These are phyloP conservation scores for Dendronephthya gigantea DNA, from an alignment of 64 coral and sea anemone species.

Conservation along the genomic window DNA sequence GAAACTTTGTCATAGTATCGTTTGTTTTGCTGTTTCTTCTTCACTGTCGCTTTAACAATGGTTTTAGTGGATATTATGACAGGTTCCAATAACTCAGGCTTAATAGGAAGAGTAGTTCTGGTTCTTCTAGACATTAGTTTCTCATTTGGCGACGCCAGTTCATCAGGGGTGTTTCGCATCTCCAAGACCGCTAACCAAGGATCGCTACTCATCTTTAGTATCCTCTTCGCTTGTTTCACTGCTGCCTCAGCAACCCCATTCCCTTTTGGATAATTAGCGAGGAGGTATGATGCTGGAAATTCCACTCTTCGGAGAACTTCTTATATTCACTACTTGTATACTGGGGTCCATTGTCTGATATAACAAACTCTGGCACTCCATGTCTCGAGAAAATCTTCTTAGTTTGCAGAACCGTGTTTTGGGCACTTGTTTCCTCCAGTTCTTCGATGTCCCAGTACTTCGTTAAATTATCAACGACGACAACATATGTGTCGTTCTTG, in stretches of 20 bases:
- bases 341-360: neutral
- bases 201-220: no score
- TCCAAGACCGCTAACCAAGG: no score
- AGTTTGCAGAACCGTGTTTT: neutral
- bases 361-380: neutral
- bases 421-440: neutral
- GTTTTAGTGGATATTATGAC: neutral
- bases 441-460: neutral
- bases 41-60: neutral
- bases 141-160: no score
- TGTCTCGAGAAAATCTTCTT: neutral
- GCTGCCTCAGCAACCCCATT: neutral
- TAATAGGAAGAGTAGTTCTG: no score
- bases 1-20: neutral
- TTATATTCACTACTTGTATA: neutral
- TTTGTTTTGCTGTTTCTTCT: neutral
- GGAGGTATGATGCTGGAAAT: neutral
- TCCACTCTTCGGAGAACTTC: neutral
- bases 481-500: no score
- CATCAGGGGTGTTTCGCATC: no score
- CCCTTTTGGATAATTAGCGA: neutral
- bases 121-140: no score
- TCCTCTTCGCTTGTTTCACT: neutral
- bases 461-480: neutral
- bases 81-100: no score